These are phyloP conservation scores for Meloidogyne floridensis DNA, from an alignment of 1,140 invertebrate species.

Conservation along the genomic window DNA sequence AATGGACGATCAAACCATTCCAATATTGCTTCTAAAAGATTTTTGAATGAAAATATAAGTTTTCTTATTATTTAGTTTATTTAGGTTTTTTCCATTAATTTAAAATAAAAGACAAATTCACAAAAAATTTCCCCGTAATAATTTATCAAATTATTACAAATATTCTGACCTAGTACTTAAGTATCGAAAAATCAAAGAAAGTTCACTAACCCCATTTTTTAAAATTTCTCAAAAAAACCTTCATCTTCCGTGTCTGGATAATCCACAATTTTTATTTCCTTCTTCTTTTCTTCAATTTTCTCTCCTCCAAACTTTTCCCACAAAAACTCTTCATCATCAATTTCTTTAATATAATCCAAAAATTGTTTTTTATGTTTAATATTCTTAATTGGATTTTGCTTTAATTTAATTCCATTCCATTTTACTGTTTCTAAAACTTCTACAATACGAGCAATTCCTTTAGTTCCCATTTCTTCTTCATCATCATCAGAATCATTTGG, in stretches of 20 bases:
- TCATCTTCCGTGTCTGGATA: conserved; percentile 36
- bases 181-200: no score
- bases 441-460: conserved; percentile 17
- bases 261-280: neutral
- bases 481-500: conserved; percentile 10
- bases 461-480: conserved; percentile 3
- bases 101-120: no score
- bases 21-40: conserved; percentile 24
- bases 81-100: no score
- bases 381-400: conserved; percentile 13
- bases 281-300: neutral
- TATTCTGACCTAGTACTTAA: no score
- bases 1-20: conserved; percentile 30
- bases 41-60: neutral
- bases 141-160: no score
- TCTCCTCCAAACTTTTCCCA: neutral
- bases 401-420: conserved; percentile 15
- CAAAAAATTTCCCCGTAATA: no score
- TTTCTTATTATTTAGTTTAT: no score
- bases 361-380: conserved; percentile 14
- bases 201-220: neutral
- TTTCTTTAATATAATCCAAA: conserved; percentile 10
- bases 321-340: conserved; percentile 7
- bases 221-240: conserved; percentile 22
- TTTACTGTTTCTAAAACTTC: conserved; percentile 25